phyloP scores from a whole-genome alignment of 2,113 vertebrate genomes.

The Craseonycteris thonglongyai region DNA sequence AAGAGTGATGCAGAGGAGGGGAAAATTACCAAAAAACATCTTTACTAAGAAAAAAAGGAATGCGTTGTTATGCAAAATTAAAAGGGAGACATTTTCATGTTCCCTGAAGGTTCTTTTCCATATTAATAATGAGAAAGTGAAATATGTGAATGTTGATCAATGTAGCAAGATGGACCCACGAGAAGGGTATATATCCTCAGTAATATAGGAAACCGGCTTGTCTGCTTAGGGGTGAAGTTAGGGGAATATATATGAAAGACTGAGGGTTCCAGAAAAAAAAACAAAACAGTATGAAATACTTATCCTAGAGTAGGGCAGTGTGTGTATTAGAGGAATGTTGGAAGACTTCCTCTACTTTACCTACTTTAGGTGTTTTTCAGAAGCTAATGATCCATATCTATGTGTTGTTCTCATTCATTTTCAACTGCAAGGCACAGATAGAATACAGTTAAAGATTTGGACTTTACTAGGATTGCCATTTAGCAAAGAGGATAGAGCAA shows the following conservation, averaged over 20 bases:
- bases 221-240: neutral
- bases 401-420: neutral
- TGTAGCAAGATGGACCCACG: neutral
- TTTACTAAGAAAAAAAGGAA: neutral
- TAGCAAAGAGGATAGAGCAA: neutral
- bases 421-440: neutral
- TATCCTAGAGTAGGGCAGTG: neutral
- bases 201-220: neutral
- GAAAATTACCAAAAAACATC: neutral
- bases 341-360: neutral
- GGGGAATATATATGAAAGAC: too few species aligned
- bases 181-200: neutral
- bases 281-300: neutral
- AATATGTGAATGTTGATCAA: neutral
- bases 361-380: neutral
- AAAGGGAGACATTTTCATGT: neutral
- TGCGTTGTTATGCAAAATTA: neutral
- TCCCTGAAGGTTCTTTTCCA: neutral
- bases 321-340: neutral
- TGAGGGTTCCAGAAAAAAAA: neutral
- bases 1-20: neutral
- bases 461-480: neutral
- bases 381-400: neutral
- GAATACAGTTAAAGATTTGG: neutral
- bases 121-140: neutral